These are phyloP conservation scores for Heterohyrax brucei DNA, from an alignment of 2,797 vertebrate species.

Conservation along the genomic window DNA sequence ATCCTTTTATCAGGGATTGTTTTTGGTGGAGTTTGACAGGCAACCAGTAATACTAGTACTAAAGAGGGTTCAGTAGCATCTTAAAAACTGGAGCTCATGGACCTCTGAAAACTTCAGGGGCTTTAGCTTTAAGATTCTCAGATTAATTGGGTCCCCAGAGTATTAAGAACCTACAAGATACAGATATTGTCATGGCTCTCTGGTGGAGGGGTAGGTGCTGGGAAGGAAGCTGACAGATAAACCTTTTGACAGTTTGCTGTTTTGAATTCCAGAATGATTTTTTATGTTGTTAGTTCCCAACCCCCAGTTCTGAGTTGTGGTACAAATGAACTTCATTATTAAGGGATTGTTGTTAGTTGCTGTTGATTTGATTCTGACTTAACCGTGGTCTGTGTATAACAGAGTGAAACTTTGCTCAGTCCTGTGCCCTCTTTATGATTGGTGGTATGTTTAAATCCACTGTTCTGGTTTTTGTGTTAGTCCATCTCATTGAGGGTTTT, in stretches of 20 bases:
- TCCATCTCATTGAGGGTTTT: neutral
- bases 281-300: conserved; percentile 25
- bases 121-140: conserved; percentile 22
- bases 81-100: neutral
- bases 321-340: neutral
- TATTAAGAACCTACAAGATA: neutral
- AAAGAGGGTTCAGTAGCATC: neutral
- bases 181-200: neutral
- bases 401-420: neutral
- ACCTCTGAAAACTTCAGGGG: neutral
- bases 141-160: neutral
- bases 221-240: neutral
- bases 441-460: neutral
- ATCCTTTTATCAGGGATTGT: neutral
- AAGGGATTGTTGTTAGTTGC: neutral
- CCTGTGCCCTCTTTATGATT: neutral
- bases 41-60: conserved; percentile 4
- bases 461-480: neutral
- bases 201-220: neutral
- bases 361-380: neutral
- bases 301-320: conserved; percentile 8
- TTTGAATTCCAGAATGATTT: conserved; percentile 9
- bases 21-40: conserved; percentile 38
- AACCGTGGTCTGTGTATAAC: too few relatives aligned
- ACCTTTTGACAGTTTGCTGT: conserved; percentile 5